These are phyloP conservation scores for Ochotona princeps DNA, from an alignment of 2,113 vertebrate genomes.

Conservation along the genomic window DNA sequence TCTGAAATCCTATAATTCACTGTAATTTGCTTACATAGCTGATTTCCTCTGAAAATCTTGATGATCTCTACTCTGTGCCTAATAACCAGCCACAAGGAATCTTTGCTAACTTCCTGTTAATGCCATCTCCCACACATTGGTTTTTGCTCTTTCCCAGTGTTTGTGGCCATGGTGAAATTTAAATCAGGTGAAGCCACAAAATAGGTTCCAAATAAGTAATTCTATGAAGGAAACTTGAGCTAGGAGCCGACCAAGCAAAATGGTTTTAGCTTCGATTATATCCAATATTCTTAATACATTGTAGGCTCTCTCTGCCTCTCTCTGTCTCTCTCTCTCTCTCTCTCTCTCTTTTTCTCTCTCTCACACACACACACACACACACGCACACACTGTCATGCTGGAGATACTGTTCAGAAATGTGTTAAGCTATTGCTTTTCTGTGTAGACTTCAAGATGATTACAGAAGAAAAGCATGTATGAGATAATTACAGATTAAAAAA, in stretches of 20 bases:
- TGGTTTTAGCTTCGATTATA: neutral
- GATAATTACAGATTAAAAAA: neutral
- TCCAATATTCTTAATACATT: too few relatives aligned
- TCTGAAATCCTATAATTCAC: neutral
- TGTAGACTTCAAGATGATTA: neutral
- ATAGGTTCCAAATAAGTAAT: neutral
- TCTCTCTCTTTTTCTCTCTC: neutral
- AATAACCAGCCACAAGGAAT: neutral
- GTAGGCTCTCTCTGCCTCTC: neutral
- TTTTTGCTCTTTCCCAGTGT: neutral
- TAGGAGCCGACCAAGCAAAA: neutral
- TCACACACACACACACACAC: neutral
- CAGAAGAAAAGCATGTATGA: neutral
- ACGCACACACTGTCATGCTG: neutral
- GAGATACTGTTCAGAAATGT: neutral
- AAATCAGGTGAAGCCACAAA: neutral
- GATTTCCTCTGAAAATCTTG: neutral
- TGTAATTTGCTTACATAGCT: neutral
- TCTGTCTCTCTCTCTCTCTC: neutral
- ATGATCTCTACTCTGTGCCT: neutral
- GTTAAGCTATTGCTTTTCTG: neutral
- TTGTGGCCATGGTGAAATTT: neutral
- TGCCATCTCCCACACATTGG: neutral
- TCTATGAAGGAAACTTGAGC: neutral
- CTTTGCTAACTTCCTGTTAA: neutral